These are phyloP conservation scores for Melipona quadrifasciata DNA, from an alignment of 1,140 invertebrate species.

Conservation along the genomic window DNA sequence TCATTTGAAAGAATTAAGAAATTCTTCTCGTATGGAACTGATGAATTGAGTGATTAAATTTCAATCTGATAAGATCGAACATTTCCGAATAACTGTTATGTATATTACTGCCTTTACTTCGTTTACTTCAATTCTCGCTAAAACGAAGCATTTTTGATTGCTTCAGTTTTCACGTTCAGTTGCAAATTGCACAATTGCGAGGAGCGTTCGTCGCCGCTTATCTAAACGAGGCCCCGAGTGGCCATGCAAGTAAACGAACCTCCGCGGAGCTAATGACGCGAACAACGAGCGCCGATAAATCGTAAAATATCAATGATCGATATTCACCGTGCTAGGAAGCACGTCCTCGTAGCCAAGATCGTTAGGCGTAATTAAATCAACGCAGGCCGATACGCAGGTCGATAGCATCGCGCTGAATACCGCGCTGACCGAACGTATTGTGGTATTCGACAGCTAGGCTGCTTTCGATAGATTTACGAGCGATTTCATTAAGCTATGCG, in stretches of 20 bases:
- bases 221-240: neutral
- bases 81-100: too few relatives aligned
- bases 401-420: slow-evolving; percentile 50
- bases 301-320: slow-evolving; percentile 52
- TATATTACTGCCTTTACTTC: too few relatives aligned
- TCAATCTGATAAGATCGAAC: too few relatives aligned
- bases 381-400: slow-evolving; percentile 45
- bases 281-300: slow-evolving; percentile 54
- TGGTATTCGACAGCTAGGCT: slow-evolving; percentile 35
- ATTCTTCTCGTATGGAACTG: too few relatives aligned
- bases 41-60: too few relatives aligned
- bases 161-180: neutral
- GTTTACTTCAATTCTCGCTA: neutral
- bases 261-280: slow-evolving; percentile 35
- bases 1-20: too few relatives aligned
- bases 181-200: neutral
- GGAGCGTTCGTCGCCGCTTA: neutral
- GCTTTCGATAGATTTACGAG: slow-evolving; percentile 64
- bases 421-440: slow-evolving; percentile 48
- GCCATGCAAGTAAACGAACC: neutral
- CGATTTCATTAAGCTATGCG: slow-evolving; percentile 55
- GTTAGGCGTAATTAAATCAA: slow-evolving; percentile 72
- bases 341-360: slow-evolving; percentile 58
- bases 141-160: neutral
- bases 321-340: slow-evolving; percentile 8